These are phyloP conservation scores for Mormyrops attenuatus DNA, from an alignment of 2,797 vertebrate species.

Conservation along the genomic window DNA sequence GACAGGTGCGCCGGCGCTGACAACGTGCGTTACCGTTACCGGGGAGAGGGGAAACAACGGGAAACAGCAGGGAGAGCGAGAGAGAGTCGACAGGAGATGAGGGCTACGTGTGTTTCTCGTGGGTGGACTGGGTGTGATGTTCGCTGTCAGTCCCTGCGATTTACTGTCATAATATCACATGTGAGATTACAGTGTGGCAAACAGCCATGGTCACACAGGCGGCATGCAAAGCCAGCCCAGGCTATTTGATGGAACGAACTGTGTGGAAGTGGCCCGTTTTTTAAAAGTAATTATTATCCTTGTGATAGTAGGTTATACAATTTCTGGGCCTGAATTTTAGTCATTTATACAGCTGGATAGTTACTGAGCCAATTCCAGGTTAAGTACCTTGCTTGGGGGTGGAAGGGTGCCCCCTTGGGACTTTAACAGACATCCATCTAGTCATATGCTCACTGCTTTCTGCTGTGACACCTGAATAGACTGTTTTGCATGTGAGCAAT, in stretches of 20 bases:
- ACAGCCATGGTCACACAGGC: not conserved
- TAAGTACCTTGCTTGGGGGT: not conserved
- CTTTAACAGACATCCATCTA: not conserved
- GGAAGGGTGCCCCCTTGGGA: not conserved
- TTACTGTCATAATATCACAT: not conserved
- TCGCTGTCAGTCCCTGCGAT: not conserved
- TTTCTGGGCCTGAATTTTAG: constrained; percentile 18
- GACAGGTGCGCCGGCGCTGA: not conserved
- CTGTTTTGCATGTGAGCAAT: constrained; percentile 2
- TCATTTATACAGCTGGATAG: constrained; percentile 1
- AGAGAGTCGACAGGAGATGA: not conserved
- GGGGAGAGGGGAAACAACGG: not conserved
- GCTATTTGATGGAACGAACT: not conserved
- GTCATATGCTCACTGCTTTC: not conserved
- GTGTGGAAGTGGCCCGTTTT: not conserved
- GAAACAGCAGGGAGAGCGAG: not conserved
- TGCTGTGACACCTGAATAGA: not conserved
- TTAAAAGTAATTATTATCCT: not conserved
- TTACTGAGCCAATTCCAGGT: constrained; percentile 10
- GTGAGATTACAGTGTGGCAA: not conserved
- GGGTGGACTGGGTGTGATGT: not conserved
- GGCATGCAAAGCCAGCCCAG: not conserved
- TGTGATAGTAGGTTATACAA: constrained; percentile 1
- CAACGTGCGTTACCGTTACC: not conserved
- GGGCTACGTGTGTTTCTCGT: not conserved